phyloP scores from a whole-genome alignment of 2,888 invertebrate genomes.

The Lycocerus yunnanus region DNA sequence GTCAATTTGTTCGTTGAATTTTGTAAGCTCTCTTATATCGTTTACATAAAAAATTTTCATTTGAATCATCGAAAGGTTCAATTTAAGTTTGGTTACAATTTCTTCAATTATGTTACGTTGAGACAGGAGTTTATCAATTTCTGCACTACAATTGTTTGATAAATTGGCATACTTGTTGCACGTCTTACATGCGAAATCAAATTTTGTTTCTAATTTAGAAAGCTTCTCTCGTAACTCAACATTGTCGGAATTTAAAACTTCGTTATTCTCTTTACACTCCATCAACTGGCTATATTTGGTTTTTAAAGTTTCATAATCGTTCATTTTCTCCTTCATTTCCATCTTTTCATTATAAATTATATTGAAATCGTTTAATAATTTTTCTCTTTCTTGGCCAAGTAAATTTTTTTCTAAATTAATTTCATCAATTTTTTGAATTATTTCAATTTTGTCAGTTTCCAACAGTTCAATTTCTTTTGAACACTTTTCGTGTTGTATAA shows the following conservation, averaged over 20 bases:
- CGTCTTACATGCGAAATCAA: slow-evolving; percentile 28
- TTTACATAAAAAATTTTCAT: slow-evolving; percentile 30
- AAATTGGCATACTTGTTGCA: slow-evolving; percentile 33
- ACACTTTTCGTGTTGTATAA: background rate
- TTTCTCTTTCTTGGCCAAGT: slow-evolving; percentile 24
- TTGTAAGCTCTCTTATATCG: slow-evolving; percentile 29
- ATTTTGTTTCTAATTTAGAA: slow-evolving; percentile 34
- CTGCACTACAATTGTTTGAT: slow-evolving; percentile 23
- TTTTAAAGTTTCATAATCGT: background rate
- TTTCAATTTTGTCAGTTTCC: slow-evolving; percentile 37
- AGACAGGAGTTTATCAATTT: slow-evolving; percentile 30
- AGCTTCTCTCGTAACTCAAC: slow-evolving; percentile 31
- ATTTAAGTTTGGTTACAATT: slow-evolving; percentile 29
- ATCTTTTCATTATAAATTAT: slow-evolving; percentile 47
- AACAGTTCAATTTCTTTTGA: slow-evolving; percentile 30
- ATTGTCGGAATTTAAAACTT: slow-evolving; percentile 5
- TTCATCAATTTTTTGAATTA: slow-evolving; percentile 40
- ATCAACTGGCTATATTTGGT: slow-evolving; percentile 6
- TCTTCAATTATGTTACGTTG: slow-evolving; percentile 35
- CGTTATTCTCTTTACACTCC: background rate
- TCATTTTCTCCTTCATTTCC: background rate
- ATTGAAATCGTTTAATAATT: slow-evolving; percentile 41
- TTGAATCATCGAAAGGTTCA: slow-evolving; percentile 33
- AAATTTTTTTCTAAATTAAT: slow-evolving; percentile 39
- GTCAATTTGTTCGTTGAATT: slow-evolving; percentile 39